Percentiles rank a stretch among this genome's conserved stretches.
These are phyloP conservation scores for Desmophyllum pertusum DNA, from an alignment of 92 coral and sea anemone species.

Conservation along the genomic window DNA sequence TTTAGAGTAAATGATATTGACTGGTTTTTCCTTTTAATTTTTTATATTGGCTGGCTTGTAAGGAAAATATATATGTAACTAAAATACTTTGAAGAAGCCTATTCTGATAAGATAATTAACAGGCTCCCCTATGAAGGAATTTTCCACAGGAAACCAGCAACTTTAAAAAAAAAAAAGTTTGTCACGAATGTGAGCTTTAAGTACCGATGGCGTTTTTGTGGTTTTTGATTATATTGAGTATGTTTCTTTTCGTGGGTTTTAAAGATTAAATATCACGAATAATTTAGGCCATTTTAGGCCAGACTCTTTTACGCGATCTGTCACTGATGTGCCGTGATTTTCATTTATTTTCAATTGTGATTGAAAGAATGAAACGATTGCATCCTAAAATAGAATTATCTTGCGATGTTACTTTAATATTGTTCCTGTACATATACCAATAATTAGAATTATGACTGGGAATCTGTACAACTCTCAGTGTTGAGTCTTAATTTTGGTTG, in stretches of 20 bases:
- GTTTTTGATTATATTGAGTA: conserved; percentile 24
- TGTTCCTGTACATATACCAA: background rate
- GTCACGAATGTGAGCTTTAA: conserved; percentile 7
- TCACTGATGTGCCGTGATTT: background rate
- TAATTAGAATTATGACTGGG: background rate
- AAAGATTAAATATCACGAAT: conserved; percentile 8
- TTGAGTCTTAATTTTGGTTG: too few relatives aligned
- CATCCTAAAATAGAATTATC: background rate
- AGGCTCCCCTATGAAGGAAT: background rate
- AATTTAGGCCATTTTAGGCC: background rate
- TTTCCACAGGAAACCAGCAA: conserved; percentile 3
- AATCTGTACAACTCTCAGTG: too few relatives aligned
- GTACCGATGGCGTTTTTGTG: conserved; percentile 30
- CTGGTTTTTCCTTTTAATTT: background rate
- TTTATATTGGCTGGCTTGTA: conserved; percentile 2
- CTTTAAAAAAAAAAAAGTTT: conserved; percentile 11
- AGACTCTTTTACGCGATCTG: background rate
- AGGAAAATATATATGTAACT: background rate
- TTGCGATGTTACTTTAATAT: background rate
- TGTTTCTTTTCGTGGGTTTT: background rate
- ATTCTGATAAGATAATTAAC: background rate
- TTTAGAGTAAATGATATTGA: background rate
- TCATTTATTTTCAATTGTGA: background rate
- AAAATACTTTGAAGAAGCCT: background rate
- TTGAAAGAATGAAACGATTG: background rate